phyloP scores from a whole-genome alignment of 2,113 vertebrate species.

The Triplophysa siluroides region DNA sequence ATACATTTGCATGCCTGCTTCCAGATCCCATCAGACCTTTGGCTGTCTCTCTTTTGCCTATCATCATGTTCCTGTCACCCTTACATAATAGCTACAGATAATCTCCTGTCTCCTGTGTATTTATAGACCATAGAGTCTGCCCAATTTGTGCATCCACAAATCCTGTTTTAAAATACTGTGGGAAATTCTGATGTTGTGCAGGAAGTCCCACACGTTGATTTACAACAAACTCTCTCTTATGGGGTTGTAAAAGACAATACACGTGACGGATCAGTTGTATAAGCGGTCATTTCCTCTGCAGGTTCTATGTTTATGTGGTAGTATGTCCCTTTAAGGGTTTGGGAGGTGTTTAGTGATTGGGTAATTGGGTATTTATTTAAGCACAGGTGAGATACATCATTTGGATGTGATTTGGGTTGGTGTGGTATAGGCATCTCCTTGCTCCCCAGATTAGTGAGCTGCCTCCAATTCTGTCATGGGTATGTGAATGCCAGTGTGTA shows the following conservation, averaged over 20 bases:
- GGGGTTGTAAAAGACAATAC: background rate
- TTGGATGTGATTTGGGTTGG: too few species aligned
- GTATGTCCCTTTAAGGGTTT: too few species aligned
- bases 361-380: too few species aligned
- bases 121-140: constrained; percentile 17
- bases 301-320: background rate
- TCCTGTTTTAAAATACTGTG: background rate
- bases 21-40: constrained; percentile 20
- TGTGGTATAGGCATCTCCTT: too few species aligned
- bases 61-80: constrained; percentile 33
- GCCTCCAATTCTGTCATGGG: too few species aligned
- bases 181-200: background rate
- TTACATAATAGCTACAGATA: constrained; percentile 40
- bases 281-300: background rate
- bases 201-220: background rate
- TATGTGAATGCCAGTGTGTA: too few species aligned
- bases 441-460: too few species aligned
- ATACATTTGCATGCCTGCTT: constrained; percentile 21
- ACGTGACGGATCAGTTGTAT: background rate
- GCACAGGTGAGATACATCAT: too few species aligned
- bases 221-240: background rate
- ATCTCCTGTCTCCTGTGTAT: constrained; percentile 25
- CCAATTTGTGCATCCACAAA: constrained; percentile 18
- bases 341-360: too few species aligned
- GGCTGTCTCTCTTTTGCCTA: constrained; percentile 9